Conservation (phyloP, 2,888 invertebrate species). For the Apotomis capreana region DNA sequence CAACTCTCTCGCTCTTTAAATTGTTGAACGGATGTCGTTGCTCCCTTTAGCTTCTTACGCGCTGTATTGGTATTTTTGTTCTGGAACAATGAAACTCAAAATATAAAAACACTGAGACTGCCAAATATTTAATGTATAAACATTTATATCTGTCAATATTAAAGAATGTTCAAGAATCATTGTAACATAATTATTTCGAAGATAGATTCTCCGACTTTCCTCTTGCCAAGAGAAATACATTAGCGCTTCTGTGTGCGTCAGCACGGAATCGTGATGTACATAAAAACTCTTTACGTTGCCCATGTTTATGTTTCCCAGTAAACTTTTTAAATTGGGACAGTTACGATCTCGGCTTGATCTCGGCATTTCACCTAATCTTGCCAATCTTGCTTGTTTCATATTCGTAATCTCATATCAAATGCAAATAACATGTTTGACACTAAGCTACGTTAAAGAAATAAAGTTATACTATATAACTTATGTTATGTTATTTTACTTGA, state of each 20-base stretch:
- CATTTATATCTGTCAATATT: slow-evolving; percentile 41
- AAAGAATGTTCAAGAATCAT: slow-evolving; percentile 38
- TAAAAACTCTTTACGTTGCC: slow-evolving; percentile 41
- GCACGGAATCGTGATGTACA: slow-evolving; percentile 48
- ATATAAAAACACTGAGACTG: slow-evolving; percentile 34
- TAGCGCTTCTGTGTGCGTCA: slow-evolving; percentile 51
- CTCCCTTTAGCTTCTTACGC: not conserved
- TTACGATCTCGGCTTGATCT: slow-evolving; percentile 30
- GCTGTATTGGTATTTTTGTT: slow-evolving; percentile 7
- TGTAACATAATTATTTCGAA: slow-evolving; percentile 36
- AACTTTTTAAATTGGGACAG: slow-evolving; percentile 38
- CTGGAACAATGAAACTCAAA: slow-evolving; percentile 20
- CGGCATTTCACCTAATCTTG: slow-evolving; percentile 13
- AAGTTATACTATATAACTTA: not conserved
- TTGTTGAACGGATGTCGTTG: not conserved
- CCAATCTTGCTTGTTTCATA: not conserved
- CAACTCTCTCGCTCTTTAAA: not conserved
- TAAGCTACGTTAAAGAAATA: slow-evolving; percentile 14
- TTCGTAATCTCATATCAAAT: not conserved
- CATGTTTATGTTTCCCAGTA: slow-evolving; percentile 45
- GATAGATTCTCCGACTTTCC: slow-evolving; percentile 38
- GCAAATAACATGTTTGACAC: slow-evolving; percentile 8
- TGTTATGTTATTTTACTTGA: not conserved
- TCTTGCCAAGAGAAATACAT: slow-evolving; percentile 46
- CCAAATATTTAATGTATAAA: slow-evolving; percentile 32